phyloP scores from a whole-genome alignment of 2,888 invertebrate species.

The Drosophila mulleri region DNA sequence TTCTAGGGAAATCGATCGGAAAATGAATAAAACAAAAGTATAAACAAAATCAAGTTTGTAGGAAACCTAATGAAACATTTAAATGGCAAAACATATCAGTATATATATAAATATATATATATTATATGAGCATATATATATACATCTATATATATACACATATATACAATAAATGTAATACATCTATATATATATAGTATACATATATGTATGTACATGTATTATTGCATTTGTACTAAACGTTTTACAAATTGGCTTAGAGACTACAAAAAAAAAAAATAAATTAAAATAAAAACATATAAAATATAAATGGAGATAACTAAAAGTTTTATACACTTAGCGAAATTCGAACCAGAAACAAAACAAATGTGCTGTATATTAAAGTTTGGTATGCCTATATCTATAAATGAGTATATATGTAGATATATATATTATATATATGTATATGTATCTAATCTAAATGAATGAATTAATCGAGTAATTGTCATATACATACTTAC shows the following conservation, averaged over 20 bases:
- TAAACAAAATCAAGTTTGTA: constrained; percentile 32
- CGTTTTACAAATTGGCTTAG: constrained; percentile 80
- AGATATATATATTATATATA: constrained; percentile 47
- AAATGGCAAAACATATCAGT: constrained; percentile 79
- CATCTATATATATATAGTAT: constrained; percentile 58
- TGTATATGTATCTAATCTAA: constrained; percentile 43
- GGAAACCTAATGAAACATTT: constrained; percentile 59
- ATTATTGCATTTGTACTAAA: constrained; percentile 81
- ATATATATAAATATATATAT: constrained; percentile 50
- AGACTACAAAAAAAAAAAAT: constrained; percentile 32
- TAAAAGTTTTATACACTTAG: constrained; percentile 74
- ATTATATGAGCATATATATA: constrained; percentile 30
- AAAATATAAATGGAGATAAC: constrained; percentile 44
- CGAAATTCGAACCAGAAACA: constrained; percentile 63
- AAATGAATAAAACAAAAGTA: background rate
- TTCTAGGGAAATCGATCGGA: constrained; percentile 26
- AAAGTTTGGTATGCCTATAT: constrained; percentile 79
- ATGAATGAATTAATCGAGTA: constrained; percentile 50
- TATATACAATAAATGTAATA: constrained; percentile 58
- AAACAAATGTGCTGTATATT: constrained; percentile 59
- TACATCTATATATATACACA: constrained; percentile 47
- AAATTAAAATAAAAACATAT: background rate
- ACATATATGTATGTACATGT: constrained; percentile 64
- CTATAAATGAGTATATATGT: constrained; percentile 66
- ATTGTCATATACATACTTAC: constrained; percentile 36